Base-by-base conservation (phyloP, 2,113 vertebrate species). In the Coreoperca whiteheadi region DNA sequence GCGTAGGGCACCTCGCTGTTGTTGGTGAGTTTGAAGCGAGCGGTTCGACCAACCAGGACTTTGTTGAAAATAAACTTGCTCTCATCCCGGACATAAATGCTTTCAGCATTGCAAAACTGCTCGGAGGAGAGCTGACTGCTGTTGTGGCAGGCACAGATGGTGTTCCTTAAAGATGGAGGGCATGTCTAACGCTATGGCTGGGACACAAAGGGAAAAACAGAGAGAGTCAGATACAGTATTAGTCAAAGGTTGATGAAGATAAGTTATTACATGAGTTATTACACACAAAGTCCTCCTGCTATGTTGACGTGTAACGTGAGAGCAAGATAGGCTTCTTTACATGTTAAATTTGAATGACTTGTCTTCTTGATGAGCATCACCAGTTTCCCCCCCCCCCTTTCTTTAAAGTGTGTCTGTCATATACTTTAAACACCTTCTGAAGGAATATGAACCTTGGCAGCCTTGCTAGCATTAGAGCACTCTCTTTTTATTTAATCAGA, bases 51-150 rank as follows among this genome's bases (percentile, higher is more conserved):
- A 34, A 98, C 96, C 18, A 96, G 90, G 32, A 97, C 87, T 0
- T 96, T 96, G 79, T 89, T 95, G 90, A 99, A 99, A 71, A 98
- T 39, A 56, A 99, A 99, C 77, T 91, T 97, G 83, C 97, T 98
- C 80, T 98, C 96, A 0, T 98, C 96, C 39, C 89, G 92, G 76
- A 99, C 14, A 1, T 96, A 99, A 65, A 98, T 70, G 0, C 97
- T 93, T 0, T 83, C 66, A 2, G 93, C 92, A 30, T 90, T 84
- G 61, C 81, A 34, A 0, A 91, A 96, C 76, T 91, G 94, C 37
- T 96, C 93, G 11, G 90, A 90, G 51, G 82, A 91, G 69, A 90
- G 74, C 68, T 96, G 93, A 70, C 87, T 90, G 74, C 66, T 51
- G 66, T 85, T 96, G 65, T 81, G 92, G 78, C n/a, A n/a, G n/a